Conservation (phyloP, 2,797 vertebrate species). For the Labeo calbasu region DNA sequence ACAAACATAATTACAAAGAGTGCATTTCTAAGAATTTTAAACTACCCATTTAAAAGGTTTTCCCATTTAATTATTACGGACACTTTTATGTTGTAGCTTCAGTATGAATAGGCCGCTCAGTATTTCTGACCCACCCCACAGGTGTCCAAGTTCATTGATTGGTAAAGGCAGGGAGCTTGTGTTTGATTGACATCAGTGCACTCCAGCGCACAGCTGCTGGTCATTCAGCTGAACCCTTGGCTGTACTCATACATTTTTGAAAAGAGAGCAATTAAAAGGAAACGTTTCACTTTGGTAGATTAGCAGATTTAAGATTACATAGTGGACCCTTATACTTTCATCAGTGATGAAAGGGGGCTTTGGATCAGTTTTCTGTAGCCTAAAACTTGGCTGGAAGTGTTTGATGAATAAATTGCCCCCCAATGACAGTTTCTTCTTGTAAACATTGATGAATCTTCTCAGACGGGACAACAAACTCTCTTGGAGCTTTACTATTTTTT, state of each 20-base stretch:
- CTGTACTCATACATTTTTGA: conserved; percentile 8
- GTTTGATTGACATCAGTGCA: conserved; percentile 24
- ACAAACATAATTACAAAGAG: background rate
- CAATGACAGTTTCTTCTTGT: conserved; percentile 18
- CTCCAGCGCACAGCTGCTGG: background rate
- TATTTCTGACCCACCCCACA: conserved; percentile 1
- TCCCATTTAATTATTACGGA: background rate
- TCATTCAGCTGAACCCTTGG: conserved; percentile 21
- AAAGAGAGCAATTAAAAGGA: conserved; percentile 18
- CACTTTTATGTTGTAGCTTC: background rate
- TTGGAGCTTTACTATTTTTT: conserved; percentile 45
- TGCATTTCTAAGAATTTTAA: background rate
- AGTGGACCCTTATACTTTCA: conserved; percentile 12
- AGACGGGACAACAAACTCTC: conserved; percentile 38
- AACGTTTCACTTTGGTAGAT: conserved; percentile 15
- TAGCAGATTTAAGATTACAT: conserved; percentile 18
- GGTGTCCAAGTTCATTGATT: conserved; percentile 4
- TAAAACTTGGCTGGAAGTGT: conserved; percentile 22
- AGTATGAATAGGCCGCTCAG: background rate
- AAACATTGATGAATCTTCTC: conserved; percentile 31
- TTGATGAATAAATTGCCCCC: conserved; percentile 19
- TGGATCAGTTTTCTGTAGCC: background rate
- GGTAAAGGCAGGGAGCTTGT: background rate
- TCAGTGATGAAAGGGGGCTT: background rate
- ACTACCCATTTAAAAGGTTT: background rate